Conservation (phyloP, 2,888 invertebrate genomes). For the Watsonalla cultraria region DNA sequence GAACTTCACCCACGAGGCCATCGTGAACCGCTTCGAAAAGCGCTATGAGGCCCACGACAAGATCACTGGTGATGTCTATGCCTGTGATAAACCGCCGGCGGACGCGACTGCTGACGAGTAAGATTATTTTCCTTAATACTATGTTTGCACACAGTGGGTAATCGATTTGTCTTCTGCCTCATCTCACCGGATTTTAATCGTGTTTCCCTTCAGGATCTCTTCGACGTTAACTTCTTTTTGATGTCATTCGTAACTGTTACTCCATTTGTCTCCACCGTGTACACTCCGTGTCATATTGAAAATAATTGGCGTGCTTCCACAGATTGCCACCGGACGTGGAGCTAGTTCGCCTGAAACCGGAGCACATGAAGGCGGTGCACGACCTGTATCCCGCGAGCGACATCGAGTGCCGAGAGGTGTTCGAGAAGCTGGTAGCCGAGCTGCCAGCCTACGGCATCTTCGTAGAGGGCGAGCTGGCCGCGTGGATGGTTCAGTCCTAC, state of each 20-base stretch:
- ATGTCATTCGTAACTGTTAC: no score
- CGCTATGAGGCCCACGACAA: slow-evolving; percentile 85
- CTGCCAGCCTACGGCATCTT: slow-evolving; percentile 91
- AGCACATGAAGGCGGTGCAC: slow-evolving; percentile 90
- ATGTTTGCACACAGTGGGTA: no score
- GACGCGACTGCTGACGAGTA: slow-evolving; percentile 80
- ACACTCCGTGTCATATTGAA: no score
- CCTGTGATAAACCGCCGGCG: slow-evolving; percentile 82
- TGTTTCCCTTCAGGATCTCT: no score
- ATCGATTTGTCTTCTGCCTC: no score
- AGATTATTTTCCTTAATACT: slow-evolving; percentile 25
- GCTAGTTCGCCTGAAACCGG: slow-evolving; percentile 86
- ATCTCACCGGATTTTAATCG: no score
- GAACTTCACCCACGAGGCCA: slow-evolving; percentile 90
- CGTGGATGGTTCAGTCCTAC: slow-evolving; percentile 95
- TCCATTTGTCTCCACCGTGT: no score
- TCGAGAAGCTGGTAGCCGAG: slow-evolving; percentile 87
- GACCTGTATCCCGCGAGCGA: slow-evolving; percentile 93
- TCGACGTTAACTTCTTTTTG: no score
- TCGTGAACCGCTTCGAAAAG: slow-evolving; percentile 85
- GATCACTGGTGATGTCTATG: slow-evolving; percentile 89
- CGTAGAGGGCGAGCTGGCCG: slow-evolving; percentile 86
- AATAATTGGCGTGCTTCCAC: neutral
- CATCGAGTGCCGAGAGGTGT: slow-evolving; percentile 91
- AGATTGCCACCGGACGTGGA: slow-evolving; percentile 84